phyloP scores from a whole-genome alignment of 2,888 invertebrate species.

The Eulithis testata region DNA sequence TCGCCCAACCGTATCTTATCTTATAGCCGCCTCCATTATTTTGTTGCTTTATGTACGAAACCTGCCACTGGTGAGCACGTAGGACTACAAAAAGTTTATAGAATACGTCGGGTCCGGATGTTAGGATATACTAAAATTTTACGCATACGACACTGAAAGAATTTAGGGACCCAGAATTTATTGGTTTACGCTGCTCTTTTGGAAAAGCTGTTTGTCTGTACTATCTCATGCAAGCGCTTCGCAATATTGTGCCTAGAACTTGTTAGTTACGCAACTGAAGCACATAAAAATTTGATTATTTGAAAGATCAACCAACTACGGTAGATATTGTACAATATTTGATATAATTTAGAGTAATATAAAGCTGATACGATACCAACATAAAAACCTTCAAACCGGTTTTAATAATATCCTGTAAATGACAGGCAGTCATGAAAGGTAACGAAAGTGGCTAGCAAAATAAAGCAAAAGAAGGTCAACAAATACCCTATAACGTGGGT shows the following conservation, averaged over 20 bases:
- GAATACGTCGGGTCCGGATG: constrained; percentile 29
- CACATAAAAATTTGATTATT: too few species aligned
- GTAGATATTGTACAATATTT: too few species aligned
- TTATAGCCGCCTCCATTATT: constrained; percentile 14
- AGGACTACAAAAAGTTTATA: constrained; percentile 38
- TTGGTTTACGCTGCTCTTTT: constrained; percentile 13
- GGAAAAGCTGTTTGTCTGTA: not conserved
- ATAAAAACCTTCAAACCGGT: too few species aligned
- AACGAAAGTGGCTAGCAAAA: constrained; percentile 19
- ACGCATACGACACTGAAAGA: constrained; percentile 27
- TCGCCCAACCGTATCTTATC: constrained; percentile 18
- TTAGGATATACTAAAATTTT: constrained; percentile 30
- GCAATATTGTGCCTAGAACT: too few species aligned
- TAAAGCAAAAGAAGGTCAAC: constrained; percentile 35
- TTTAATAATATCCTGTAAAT: constrained; percentile 2
- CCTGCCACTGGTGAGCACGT: constrained; percentile 33
- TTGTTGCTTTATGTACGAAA: constrained; percentile 20
- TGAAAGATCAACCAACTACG: too few species aligned
- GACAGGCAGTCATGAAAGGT: constrained; percentile 3
- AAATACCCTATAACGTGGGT: constrained; percentile 18
- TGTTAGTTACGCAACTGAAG: too few species aligned
- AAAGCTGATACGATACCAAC: too few species aligned
- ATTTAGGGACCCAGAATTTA: constrained; percentile 23
- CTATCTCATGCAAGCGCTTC: not conserved
- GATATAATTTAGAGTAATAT: too few species aligned